Evolutionary conservation across 2,113 vertebrate genomes (phyloP).

Genomic region (Tympanuchus pallidicinctus): DNA sequence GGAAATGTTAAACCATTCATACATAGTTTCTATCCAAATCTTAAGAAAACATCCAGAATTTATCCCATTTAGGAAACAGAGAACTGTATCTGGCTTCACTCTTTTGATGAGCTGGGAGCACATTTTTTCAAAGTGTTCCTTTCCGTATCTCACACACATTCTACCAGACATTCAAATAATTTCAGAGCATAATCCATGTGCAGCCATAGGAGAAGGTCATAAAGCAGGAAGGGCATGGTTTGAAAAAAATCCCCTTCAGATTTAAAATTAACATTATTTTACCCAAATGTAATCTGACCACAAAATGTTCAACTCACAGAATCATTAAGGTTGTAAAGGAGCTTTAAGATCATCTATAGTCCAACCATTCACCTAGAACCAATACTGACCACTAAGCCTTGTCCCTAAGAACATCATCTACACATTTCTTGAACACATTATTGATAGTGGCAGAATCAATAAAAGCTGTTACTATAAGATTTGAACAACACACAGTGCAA

Average conservation of each 20-base stretch:
- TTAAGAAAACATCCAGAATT: neutral
- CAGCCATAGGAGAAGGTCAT: neutral
- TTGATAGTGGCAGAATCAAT: neutral
- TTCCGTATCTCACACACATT: neutral
- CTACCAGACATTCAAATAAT: neutral
- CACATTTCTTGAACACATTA: neutral
- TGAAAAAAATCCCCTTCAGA: neutral
- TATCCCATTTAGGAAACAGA: neutral
- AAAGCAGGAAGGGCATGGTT: neutral
- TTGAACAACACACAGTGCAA: neutral
- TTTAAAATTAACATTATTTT: neutral
- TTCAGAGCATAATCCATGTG: neutral
- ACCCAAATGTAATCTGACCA: neutral
- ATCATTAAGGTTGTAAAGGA: no score
- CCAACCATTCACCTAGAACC: no score
- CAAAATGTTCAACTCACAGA: neutral
- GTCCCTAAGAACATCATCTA: no score
- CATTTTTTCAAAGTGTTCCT: neutral
- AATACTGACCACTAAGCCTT: no score
- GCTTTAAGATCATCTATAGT: no score
- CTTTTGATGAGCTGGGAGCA: neutral
- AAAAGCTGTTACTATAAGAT: neutral
- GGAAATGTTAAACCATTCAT: neutral
- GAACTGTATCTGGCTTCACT: neutral
- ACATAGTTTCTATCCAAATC: neutral